Base-by-base conservation (phyloP, 2,888 invertebrate genomes). In the Oxyscelio sp. region DNA sequence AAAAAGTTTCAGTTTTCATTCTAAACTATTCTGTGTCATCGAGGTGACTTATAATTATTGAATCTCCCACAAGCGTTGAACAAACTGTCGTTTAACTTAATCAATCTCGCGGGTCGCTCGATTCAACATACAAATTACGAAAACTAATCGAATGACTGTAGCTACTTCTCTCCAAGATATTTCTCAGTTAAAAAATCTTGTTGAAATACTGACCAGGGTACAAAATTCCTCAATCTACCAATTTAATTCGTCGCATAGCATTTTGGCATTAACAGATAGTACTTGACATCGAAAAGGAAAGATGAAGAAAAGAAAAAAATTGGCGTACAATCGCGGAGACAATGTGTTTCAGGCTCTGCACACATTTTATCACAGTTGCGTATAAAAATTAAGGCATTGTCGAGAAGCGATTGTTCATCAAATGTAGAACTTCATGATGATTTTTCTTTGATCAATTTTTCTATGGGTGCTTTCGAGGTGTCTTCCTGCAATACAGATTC, bases 61-160 rank as follows among this genome's bases (percentile, higher is more conserved):
- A 74, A 75, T 71, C 79, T 84, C 50, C 61, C 83, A 54, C 66
- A 84, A 80, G 68, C 66, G 31, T 73, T 79, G 63, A 80, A 75
- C 59, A 84, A 71, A 82, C 59, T 58, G 54, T 66, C 31, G 34
- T 52, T 59, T 61, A 68, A 74, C 59, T 68, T 63, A 83, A 77
- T 90, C 89, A 79, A 74, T 90, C 87, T 88, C 87, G 85, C 87
- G 89, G 90, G 88, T 88, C 83, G 89, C 90, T 90, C 90, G 89
- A 89, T 88, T 89, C 86, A 86, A 52, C 40, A 8, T 40, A 65
- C 21, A 70, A 70, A 40, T 22, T 21, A 61, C 15, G 40, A 63
- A 58, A 66, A 65, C 43, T 66, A 73, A 56, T 58, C 48, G 19
- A 59, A 56, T 80, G 45, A 58, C 40, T 59, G 66, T 65, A 65